phyloP scores from a whole-genome alignment of 2,113 vertebrate species.

The Daphoenositta chrysoptera region DNA sequence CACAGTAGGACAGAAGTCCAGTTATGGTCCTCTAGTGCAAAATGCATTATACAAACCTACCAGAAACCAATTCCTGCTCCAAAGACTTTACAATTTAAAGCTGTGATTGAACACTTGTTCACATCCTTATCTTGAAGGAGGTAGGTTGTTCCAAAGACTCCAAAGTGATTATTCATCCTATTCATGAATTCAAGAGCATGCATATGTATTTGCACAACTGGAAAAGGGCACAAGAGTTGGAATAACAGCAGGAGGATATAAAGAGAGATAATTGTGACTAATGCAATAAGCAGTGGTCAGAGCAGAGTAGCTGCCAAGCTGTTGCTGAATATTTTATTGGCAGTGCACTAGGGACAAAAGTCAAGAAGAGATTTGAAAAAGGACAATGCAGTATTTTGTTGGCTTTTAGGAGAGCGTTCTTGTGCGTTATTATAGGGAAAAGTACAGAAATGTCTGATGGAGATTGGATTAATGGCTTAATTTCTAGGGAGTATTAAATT shows the following conservation, averaged over 20 bases:
- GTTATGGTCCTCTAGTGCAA: not conserved
- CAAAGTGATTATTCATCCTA: constrained; percentile 11
- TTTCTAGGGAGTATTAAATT: not conserved
- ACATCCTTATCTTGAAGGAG: not conserved
- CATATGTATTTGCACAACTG: not conserved
- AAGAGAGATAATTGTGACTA: constrained; percentile 8
- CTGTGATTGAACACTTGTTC: constrained; percentile 17
- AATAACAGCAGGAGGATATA: not conserved
- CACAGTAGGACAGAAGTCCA: not conserved
- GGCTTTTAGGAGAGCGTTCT: not conserved
- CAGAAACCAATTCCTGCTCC: not conserved
- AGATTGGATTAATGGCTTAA: constrained; percentile 17
- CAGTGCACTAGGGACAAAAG: not conserved
- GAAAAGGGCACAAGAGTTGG: not conserved
- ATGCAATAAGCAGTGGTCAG: not conserved
- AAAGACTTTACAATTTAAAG: constrained; percentile 2
- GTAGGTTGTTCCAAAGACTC: constrained; percentile 6
- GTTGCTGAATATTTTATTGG: not conserved
- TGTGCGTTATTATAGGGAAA: not conserved
- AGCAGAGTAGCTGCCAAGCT: not conserved
- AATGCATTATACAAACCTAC: not conserved
- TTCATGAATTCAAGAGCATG: constrained; percentile 8
- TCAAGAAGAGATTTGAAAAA: not conserved
- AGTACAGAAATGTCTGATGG: not conserved
- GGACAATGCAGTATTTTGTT: not conserved